These are phyloP conservation scores for Herpailurus yagouaroundi DNA, from an alignment of 2,113 vertebrate species.

Conservation along the genomic window DNA sequence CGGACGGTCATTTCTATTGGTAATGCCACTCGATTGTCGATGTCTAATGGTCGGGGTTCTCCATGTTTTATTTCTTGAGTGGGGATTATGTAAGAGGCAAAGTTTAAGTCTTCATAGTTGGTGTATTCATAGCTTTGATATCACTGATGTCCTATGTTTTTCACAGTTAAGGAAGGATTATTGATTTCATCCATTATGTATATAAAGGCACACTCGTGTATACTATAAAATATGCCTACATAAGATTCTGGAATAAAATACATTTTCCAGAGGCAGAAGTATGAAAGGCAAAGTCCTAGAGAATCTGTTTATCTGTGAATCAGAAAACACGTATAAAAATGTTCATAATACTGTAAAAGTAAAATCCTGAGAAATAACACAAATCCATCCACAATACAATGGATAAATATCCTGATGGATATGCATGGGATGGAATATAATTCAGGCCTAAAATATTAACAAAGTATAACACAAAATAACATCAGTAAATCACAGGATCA, in stretches of 20 bases:
- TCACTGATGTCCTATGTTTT: too few species aligned
- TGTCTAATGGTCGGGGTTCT: too few species aligned
- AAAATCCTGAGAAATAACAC: background rate
- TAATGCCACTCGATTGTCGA: too few species aligned
- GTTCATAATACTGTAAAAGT: background rate
- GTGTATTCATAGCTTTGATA: too few species aligned
- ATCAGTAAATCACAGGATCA: background rate
- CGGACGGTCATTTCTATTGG: too few species aligned
- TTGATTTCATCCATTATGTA: too few species aligned
- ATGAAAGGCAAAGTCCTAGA: background rate
- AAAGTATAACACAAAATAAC: background rate
- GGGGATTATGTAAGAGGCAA: too few species aligned
- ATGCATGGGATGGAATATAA: background rate
- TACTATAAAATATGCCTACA: background rate
- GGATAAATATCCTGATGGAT: background rate
- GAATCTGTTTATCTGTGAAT: background rate
- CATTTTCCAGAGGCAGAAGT: background rate
- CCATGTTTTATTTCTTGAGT: too few species aligned
- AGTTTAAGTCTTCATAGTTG: too few species aligned
- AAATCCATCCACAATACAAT: background rate
- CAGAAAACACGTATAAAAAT: background rate
- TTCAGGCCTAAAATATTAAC: background rate
- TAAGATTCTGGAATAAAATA: background rate
- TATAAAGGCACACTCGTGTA: background rate
- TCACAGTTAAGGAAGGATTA: too few species aligned